Evolutionary conservation across 2,888 invertebrate species (phyloP), one percentile per base, ranked within the genome.

Genomic region (Lamellibrachia satsuma): DNA sequence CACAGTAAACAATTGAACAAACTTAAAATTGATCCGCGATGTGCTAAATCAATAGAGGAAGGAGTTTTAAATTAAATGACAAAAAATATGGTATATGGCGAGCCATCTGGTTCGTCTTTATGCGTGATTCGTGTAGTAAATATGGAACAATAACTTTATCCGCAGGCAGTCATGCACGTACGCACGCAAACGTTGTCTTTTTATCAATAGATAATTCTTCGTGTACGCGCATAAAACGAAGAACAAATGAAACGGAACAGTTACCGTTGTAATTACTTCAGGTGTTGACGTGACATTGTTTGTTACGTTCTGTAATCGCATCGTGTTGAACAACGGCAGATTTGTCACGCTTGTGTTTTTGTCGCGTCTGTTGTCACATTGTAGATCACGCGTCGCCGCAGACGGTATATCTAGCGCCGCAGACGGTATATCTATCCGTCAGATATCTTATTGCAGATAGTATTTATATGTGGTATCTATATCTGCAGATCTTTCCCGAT

Each of bases 311-410:
- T 22, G 75, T 75, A 75, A 75, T 75, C 22, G 22, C 75, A 75
- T 15, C n/a, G 75, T n/a, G 75, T 75, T 75, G 15, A 22, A 22
- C 75, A 75, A 75, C 15, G 22, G 2, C 75, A 75, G 75, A 75
- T 75, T 75, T 75, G 75, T 75, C 75, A n/a, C 75, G 75, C 22
- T 75, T 75, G 75, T 22, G 75, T 75, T 75, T 75, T 75, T 75
- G 22, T 75, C 75, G 75, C 75, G 75, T 75, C 0, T 11, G 75
- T 75, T 75, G 75, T 75, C 75, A 22, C 6, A 75, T 15, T n/a
- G 75, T 22, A 22, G 15, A 75, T 75, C 75, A n/a, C 22, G n/a
- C 75, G 22, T 11, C 22, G 22, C 75, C 75, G 75, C 22, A 75
- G 75, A 22, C n/a, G 75, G 75, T 22, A 75, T n/a, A 15, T 11